These are phyloP conservation scores for Euspilapteryx auroguttella DNA, from an alignment of 2,888 invertebrate species.

Conservation along the genomic window DNA sequence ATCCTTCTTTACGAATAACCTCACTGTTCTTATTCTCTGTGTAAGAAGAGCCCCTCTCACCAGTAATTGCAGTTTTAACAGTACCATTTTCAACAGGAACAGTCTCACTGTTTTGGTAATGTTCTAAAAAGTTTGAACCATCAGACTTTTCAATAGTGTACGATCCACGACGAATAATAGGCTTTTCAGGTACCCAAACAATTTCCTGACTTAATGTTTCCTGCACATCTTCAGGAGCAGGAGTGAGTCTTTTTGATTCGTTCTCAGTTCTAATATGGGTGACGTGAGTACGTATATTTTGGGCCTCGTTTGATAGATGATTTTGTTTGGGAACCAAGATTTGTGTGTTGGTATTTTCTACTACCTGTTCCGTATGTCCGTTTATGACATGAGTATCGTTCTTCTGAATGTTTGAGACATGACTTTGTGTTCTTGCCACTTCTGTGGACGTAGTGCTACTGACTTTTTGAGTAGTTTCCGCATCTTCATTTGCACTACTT, in stretches of 20 bases:
- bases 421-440: neutral
- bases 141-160: constrained; percentile 44
- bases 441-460: neutral
- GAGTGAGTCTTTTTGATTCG: constrained; percentile 31
- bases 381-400: neutral
- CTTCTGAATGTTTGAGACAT: neutral
- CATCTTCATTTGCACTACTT: neutral
- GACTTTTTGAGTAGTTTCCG: neutral
- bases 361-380: neutral
- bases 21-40: constrained; percentile 25
- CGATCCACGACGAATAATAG: constrained; percentile 37
- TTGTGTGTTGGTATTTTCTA: neutral
- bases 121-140: constrained; percentile 26
- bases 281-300: constrained; percentile 22
- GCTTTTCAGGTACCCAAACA: constrained; percentile 42
- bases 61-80: constrained; percentile 24
- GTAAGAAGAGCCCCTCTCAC: constrained; percentile 24
- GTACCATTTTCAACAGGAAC: constrained; percentile 37
- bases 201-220: constrained; percentile 41
- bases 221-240: constrained; percentile 37
- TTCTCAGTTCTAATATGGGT: constrained; percentile 34
- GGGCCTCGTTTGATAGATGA: constrained; percentile 9
- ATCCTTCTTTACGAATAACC: constrained; percentile 30
- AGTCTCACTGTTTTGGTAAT: constrained; percentile 31
- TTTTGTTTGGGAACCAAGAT: too few relatives aligned